These are phyloP conservation scores for Myopa testacea DNA, from an alignment of 2,888 invertebrate genomes.

Conservation along the genomic window DNA sequence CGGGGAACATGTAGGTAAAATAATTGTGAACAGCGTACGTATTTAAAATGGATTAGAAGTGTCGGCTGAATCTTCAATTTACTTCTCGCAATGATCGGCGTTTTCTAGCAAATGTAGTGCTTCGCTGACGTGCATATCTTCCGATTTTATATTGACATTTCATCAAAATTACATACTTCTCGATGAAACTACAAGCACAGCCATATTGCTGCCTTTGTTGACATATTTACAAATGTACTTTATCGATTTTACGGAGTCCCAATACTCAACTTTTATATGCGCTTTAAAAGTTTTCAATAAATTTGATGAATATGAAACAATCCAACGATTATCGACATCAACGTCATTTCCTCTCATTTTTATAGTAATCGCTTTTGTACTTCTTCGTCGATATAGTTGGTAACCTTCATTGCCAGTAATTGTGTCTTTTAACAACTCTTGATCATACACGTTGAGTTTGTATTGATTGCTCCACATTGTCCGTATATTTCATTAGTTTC, in stretches of 20 bases:
- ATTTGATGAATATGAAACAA: neutral
- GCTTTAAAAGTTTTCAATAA: too few relatives aligned
- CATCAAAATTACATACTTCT: neutral
- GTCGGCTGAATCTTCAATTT: too few relatives aligned
- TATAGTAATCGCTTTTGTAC: neutral
- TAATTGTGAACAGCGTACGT: neutral
- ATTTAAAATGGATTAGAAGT: too few relatives aligned
- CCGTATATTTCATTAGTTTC: too few relatives aligned
- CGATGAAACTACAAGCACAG: neutral
- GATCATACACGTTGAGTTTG: neutral
- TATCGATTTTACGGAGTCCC: neutral
- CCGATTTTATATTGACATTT: neutral
- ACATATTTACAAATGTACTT: neutral
- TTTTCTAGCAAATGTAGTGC: too few relatives aligned
- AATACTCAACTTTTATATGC: too few relatives aligned
- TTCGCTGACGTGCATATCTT: neutral
- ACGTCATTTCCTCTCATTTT: neutral
- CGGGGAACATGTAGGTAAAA: constrained; percentile 24
- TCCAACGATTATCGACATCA: neutral
- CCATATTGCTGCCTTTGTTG: constrained; percentile 4
- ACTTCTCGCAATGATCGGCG: too few relatives aligned
- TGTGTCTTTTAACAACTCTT: neutral
- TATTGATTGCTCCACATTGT: neutral
- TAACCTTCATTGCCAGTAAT: too few relatives aligned
- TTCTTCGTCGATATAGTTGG: neutral